Base-by-base conservation (phyloP, 2,888 invertebrate species). In the Zonitis immaculata region DNA sequence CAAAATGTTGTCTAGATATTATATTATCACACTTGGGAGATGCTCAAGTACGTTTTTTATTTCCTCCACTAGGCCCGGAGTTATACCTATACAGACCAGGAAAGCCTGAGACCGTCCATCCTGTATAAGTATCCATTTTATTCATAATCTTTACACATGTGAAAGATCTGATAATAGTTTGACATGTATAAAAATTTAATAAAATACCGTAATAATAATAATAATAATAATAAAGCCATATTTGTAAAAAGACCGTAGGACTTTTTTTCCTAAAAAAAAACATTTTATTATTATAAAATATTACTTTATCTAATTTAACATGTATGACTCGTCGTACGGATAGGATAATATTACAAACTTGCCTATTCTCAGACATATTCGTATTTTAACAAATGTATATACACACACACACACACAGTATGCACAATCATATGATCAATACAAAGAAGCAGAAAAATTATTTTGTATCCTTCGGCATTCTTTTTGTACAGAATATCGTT, bases 401-500 rank as follows among this genome's bases (percentile, higher is more conserved):
- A 35, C 16, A 32, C 8, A 18, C 16, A 39, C 18, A 39, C 18
- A 11, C 3, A 20, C 39, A 39, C n/a, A n/a, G n/a, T n/a, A n/a
- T n/a, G n/a, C n/a, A n/a, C n/a, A n/a, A n/a, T n/a, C n/a, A n/a
- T n/a, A n/a, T n/a, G n/a, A n/a, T n/a, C n/a, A n/a, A n/a, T n/a
- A n/a, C n/a, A 20, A 11, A 20, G 9, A 39, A 39, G 20, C 18
- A 39, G 11, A 39, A 39, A 39, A 18, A 39, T 3, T 9, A 9
- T 3, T 39, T 16, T 20, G 39, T 20, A 39, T 39, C 39, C 39
- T 39, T 39, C 39, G 39, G 39, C 39, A 20, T 39, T 39, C 39
- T 39, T 39, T 46, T 43, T 6, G 46, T n/a, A n/a, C n/a, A 16
- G 42, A n/a, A 42, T 35, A 25, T 44, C 52, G 47, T 44, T 52